Conservation (phyloP, 2,888 invertebrate species). For the Lasiommata megera region DNA sequence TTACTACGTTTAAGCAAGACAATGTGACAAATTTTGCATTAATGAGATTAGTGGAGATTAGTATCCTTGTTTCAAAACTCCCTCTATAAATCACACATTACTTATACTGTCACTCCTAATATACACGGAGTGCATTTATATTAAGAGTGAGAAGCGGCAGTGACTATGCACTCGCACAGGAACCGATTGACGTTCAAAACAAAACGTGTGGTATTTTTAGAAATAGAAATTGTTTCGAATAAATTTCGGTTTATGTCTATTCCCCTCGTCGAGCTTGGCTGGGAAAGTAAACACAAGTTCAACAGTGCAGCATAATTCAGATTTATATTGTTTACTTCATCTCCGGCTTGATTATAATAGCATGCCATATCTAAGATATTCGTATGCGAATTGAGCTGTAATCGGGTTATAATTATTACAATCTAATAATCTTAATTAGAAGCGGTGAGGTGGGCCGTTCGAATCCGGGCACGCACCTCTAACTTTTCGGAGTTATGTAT, state of each 20-base stretch:
- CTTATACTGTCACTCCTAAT: not conserved
- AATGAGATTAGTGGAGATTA: too few species aligned
- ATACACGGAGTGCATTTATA: not conserved
- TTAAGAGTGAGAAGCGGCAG: too few species aligned
- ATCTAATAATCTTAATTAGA: not conserved
- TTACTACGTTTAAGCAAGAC: too few species aligned
- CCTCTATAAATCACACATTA: not conserved
- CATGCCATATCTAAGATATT: not conserved
- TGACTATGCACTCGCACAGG: not conserved
- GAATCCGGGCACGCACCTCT: too few species aligned
- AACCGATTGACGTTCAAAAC: constrained; percentile 30
- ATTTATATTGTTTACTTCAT: constrained; percentile 6
- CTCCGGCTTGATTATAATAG: constrained; percentile 11
- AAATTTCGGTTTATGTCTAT: constrained; percentile 34
- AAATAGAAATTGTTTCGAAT: constrained; percentile 38
- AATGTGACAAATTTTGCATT: too few species aligned
- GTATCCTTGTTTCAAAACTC: not conserved
- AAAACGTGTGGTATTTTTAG: constrained; percentile 30
- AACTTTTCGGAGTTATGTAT: too few species aligned
- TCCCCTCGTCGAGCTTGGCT: constrained; percentile 23
- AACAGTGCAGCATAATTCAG: constrained; percentile 1
- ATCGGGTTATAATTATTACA: not conserved
- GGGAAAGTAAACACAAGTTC: constrained; percentile 23
- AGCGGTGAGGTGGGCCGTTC: too few species aligned
- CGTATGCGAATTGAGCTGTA: not conserved